These are phyloP conservation scores for Siniperca obscura DNA, from an alignment of 2,797 vertebrate species.

Conservation along the genomic window DNA sequence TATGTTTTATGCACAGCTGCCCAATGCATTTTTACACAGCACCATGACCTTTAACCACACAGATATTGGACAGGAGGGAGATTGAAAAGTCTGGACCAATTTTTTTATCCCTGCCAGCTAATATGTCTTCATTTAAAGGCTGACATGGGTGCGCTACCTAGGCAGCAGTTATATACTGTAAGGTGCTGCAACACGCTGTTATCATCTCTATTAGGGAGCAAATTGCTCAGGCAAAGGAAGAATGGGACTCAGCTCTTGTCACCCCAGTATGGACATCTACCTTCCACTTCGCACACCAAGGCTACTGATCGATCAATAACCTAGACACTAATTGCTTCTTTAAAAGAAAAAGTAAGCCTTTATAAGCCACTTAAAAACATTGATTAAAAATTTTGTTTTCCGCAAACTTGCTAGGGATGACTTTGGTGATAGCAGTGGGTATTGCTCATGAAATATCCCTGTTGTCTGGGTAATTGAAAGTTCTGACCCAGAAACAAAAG, in stretches of 20 bases:
- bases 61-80: slow-evolving; percentile 19
- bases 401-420: slow-evolving; percentile 41
- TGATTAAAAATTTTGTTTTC: slow-evolving; percentile 56
- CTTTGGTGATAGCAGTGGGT: slow-evolving; percentile 40
- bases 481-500: slow-evolving; percentile 61
- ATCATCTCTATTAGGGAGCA: slow-evolving; percentile 79
- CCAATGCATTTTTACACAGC: neutral
- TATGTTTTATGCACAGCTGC: slow-evolving; percentile 10
- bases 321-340: slow-evolving; percentile 55
- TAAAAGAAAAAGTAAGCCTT: slow-evolving; percentile 54
- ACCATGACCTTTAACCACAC: slow-evolving; percentile 11
- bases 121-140: slow-evolving; percentile 70
- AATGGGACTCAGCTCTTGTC: slow-evolving; percentile 42
- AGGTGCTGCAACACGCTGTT: slow-evolving; percentile 35
- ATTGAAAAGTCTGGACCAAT: slow-evolving; percentile 23
- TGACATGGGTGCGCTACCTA: slow-evolving; percentile 26
- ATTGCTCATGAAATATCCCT: slow-evolving; percentile 41
- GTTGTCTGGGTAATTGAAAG: slow-evolving; percentile 39
- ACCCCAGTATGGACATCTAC: slow-evolving; percentile 10
- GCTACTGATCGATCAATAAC: slow-evolving; percentile 60
- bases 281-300: neutral
- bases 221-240: slow-evolving; percentile 67
- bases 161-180: slow-evolving; percentile 45
- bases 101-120: slow-evolving; percentile 16
- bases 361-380: slow-evolving; percentile 49